Evolutionary conservation across 2,113 vertebrate genomes (phyloP).

Genomic region (Kryptolebias marmoratus): DNA sequence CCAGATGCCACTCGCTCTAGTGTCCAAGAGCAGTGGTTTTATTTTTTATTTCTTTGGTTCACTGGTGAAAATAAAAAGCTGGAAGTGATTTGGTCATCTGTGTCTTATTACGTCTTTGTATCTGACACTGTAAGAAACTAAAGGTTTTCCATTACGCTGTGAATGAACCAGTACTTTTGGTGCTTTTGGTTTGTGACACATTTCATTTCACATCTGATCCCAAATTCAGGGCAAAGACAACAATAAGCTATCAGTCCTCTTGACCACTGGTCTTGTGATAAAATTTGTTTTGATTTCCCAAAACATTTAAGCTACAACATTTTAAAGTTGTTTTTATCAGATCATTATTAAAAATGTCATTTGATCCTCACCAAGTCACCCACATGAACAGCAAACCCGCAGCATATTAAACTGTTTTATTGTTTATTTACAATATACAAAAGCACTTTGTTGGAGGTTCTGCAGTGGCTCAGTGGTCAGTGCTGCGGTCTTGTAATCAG

Average conservation of each 20-base stretch:
- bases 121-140: constrained; percentile 2
- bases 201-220: background rate
- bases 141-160: background rate
- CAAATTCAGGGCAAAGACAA: background rate
- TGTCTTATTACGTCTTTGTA: constrained; percentile 12
- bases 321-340: no score
- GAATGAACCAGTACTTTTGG: no score
- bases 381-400: no score
- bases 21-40: background rate
- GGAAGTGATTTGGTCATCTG: constrained; percentile 27
- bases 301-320: no score
- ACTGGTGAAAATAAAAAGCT: constrained; percentile 15
- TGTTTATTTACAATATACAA: no score
- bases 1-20: constrained; percentile 29
- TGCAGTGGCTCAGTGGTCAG: no score
- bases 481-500: no score
- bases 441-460: no score
- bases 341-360: no score
- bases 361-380: no score
- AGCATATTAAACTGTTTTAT: no score
- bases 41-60: constrained; percentile 2
- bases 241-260: background rate
- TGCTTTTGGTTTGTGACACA: background rate
- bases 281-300: background rate
- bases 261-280: background rate